Evolutionary conservation across 37 sponge, comb jelly and placozoan species (phyloP).

Genomic region (Theonella swinhoei): DNA sequence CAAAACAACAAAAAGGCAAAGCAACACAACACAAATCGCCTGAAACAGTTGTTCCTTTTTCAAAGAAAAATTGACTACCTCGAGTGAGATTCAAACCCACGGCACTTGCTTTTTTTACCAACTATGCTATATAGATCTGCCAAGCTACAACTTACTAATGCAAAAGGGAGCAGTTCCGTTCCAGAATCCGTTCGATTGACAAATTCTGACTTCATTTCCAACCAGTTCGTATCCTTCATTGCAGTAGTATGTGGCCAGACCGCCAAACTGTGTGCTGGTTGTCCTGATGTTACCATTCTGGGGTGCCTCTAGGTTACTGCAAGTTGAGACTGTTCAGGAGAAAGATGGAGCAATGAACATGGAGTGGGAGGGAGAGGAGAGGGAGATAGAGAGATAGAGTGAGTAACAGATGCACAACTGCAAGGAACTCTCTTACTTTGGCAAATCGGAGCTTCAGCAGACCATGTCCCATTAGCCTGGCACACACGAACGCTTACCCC

Average conservation of each 20-base stretch:
- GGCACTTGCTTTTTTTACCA: background rate
- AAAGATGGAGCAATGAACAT: background rate
- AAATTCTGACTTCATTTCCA: constrained; percentile 8
- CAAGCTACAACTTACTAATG: background rate
- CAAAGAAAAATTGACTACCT: too few species aligned
- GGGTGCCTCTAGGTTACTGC: constrained; percentile 9
- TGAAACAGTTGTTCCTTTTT: too few species aligned
- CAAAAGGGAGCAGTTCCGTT: constrained; percentile 11
- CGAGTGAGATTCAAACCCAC: too few species aligned
- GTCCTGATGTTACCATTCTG: constrained; percentile 22
- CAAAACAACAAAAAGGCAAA: too few species aligned
- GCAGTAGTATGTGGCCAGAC: constrained; percentile 44
- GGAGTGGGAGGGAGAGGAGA: background rate
- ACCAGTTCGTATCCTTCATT: constrained; percentile 35
- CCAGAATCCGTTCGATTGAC: constrained; percentile 34
- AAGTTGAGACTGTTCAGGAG: background rate
- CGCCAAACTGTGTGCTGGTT: constrained; percentile 16
- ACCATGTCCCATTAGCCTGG: constrained; percentile 27
- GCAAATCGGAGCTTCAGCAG: constrained; percentile 36
- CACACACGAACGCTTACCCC: constrained; percentile 26
- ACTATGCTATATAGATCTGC: background rate
- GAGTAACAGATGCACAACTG: background rate
- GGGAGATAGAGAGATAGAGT: background rate
- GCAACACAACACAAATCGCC: too few species aligned
- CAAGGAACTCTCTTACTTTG: background rate